A percentile compares a stretch with the other conserved stretches of the same genome.
phyloP scores from a whole-genome alignment of 2,888 invertebrate genomes.

The Drosophila lacicola region DNA sequence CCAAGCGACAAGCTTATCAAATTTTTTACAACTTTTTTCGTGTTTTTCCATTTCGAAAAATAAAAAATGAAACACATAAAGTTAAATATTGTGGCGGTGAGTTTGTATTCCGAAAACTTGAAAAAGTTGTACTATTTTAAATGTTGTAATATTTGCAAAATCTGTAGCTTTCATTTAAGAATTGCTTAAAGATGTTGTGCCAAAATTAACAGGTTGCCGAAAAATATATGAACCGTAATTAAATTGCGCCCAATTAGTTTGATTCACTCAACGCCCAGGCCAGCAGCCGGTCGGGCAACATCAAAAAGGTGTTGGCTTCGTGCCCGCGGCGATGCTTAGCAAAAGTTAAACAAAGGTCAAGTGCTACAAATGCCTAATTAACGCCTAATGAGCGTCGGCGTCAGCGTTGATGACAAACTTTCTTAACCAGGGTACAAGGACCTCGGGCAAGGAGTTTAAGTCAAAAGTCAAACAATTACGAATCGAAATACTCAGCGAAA shows the following conservation, averaged over 20 bases:
- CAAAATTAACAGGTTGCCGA: constrained; percentile 50
- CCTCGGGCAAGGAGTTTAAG: constrained; percentile 30
- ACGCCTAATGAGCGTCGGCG: constrained; percentile 57
- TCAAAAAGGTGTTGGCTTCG: constrained; percentile 69
- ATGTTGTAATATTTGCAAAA: neutral
- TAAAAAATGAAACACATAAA: constrained; percentile 42
- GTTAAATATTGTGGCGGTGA: constrained; percentile 46
- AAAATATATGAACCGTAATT: constrained; percentile 70
- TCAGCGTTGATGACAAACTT: constrained; percentile 23
- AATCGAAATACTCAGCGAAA: neutral
- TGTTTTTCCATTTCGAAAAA: constrained; percentile 8
- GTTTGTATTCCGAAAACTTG: constrained; percentile 32
- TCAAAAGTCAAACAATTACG: constrained; percentile 39
- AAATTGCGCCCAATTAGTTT: constrained; percentile 76
- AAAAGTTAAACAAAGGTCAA: constrained; percentile 52
- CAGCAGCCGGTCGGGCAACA: constrained; percentile 27
- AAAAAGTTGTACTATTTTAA: constrained; percentile 38
- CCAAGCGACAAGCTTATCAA: constrained; percentile 73
- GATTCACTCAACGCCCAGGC: constrained; percentile 34
- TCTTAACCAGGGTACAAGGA: constrained; percentile 3
- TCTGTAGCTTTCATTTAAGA: neutral
- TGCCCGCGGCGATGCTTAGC: constrained; percentile 47
- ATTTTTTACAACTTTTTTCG: constrained; percentile 44
- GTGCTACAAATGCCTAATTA: constrained; percentile 65
- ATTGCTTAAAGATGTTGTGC: constrained; percentile 18